Evolutionary conservation across 2,797 vertebrate genomes (phyloP).

Genomic region (Chelidonichthys spinosus): DNA sequence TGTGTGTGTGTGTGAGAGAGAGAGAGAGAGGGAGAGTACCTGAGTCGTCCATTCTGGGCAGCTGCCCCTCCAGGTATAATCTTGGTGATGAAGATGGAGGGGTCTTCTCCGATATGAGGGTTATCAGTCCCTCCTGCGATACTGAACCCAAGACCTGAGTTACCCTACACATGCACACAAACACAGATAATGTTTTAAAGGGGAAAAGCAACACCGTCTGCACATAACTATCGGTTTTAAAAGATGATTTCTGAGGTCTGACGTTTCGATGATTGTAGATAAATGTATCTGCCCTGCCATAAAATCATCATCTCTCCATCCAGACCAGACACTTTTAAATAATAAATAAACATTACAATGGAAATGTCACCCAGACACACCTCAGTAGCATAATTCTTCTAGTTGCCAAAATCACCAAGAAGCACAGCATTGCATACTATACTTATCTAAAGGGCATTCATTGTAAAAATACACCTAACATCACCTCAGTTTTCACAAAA

Average conservation of each 20-base stretch:
- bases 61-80: constrained; percentile 96
- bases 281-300: neutral
- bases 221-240: neutral
- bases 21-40: constrained; percentile 77
- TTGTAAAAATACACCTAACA: neutral
- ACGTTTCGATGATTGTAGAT: neutral
- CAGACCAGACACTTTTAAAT: neutral
- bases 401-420: neutral
- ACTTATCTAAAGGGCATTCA: neutral
- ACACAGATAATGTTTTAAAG: constrained; percentile 5
- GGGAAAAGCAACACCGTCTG: neutral
- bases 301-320: neutral
- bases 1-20: neutral
- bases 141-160: constrained; percentile 97
- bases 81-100: constrained; percentile 98
- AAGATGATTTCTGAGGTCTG: neutral
- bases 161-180: constrained; percentile 84
- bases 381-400: neutral
- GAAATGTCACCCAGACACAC: neutral
- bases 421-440: neutral
- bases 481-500: neutral
- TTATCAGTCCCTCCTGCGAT: constrained; percentile 98
- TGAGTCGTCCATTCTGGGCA: constrained; percentile 94
- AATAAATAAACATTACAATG: neutral
- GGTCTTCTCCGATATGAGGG: constrained; percentile 97